Evolutionary conservation across 2,888 invertebrate species (phyloP), one percentile per base, ranked within the genome.

Genomic region (Sesia apiformis): DNA sequence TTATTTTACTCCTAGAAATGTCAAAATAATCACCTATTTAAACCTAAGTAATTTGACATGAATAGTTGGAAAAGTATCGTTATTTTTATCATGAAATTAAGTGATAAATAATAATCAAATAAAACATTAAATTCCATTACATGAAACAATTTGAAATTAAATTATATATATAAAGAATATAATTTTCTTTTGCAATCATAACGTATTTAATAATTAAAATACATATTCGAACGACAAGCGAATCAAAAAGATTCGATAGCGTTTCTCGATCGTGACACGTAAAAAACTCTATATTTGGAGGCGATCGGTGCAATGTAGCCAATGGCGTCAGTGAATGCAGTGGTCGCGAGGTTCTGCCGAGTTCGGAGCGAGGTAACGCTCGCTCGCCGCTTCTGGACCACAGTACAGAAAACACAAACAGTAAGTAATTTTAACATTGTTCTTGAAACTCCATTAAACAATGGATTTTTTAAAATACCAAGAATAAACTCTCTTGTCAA

Each of bases 271-370:
- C 74, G 72, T 76, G 78, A 75, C 73, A 69, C 74, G 70, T 70
- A 72, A 78, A 81, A 78, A 79, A 77, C 61, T 76, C 73, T 80
- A 74, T 81, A 85, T 86, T 86, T 81, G 80, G 81, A 72, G 70
- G 77, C 73, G 80, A 79, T 77, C 77, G 78, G 73, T 73, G 79
- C 74, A 78, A 74, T 78, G 65, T 72, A 76, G 70, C 84, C 84
- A 85, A 84, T 84, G 63, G 80, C 74, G 74, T 69, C 72, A 75
- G 87, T 84, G 86, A 86, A 85, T 77, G 85, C 79, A 74, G 65
- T 51, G 74, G 65, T 52, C 39, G 8, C 83, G 82, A 84, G 84
- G 84, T 72, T 80, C 76, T 58, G 53, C 61, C 81, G 83, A 86
- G 86, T 85, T 78, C 84, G 80, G 54, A 59, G 60, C 76, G 77